Evolutionary conservation across 2,797 vertebrate genomes (phyloP).

Genomic region (Darevskia nairensis): DNA sequence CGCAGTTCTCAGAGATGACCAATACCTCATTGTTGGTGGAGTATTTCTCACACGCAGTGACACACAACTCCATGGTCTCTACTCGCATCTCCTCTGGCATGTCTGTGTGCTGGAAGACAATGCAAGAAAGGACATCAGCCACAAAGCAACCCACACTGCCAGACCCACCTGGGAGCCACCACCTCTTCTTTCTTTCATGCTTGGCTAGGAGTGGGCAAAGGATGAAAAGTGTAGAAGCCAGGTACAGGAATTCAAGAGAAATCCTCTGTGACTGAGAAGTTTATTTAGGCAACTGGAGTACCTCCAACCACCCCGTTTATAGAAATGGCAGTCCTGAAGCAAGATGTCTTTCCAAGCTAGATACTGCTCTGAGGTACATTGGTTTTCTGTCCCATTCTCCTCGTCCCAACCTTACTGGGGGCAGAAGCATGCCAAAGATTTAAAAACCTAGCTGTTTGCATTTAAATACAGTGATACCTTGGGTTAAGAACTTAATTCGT

Average conservation of each 20-base stretch:
- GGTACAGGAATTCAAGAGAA: background rate
- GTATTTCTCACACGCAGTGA: conserved; percentile 95
- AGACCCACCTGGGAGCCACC: background rate
- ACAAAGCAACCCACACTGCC: background rate
- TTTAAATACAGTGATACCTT: background rate
- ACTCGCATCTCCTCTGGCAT: conserved; percentile 98
- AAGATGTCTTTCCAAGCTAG: background rate
- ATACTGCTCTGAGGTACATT: background rate
- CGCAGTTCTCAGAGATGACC: conserved; percentile 1
- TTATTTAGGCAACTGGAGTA: background rate
- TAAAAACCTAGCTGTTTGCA: background rate
- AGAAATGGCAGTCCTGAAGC: background rate
- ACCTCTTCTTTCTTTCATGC: background rate
- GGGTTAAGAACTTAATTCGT: too few species aligned
- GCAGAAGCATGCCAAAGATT: background rate
- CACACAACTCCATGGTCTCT: conserved; percentile 94
- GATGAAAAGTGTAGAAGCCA: background rate
- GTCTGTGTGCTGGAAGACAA: conserved; percentile 90
- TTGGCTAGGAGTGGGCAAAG: background rate
- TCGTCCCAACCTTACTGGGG: background rate
- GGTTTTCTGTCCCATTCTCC: background rate
- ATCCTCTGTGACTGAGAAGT: background rate
- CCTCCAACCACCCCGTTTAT: background rate
- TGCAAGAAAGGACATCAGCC: conserved; percentile 39
- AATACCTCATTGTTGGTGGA: conserved; percentile 95